Conservation (phyloP, 2,888 invertebrate genomes). For the Salpingus planirostris region DNA sequence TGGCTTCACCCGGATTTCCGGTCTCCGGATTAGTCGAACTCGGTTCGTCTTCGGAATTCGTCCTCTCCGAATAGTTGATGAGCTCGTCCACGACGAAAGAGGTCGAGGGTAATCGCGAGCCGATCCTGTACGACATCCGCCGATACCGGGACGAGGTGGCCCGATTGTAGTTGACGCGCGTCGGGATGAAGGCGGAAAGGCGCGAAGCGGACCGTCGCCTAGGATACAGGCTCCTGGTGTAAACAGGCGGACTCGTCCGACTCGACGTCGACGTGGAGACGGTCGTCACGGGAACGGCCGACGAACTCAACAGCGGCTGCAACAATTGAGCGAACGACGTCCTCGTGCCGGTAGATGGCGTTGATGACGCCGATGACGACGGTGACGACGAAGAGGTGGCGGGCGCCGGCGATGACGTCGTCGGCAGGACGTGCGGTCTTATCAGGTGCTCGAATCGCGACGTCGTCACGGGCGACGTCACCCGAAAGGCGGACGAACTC, state of each 20-base stretch:
- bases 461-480: background rate
- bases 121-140: background rate
- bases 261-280: too few species aligned
- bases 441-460: too few species aligned
- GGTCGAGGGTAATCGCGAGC: slow-evolving; percentile 1
- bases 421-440: too few species aligned
- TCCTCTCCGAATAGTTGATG: slow-evolving; percentile 37
- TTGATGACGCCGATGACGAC: too few species aligned
- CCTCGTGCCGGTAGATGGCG: too few species aligned
- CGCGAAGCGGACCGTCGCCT: slow-evolving; percentile 30
- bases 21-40: too few species aligned
- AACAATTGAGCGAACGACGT: too few species aligned
- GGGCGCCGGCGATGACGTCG: too few species aligned
- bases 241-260: slow-evolving; percentile 18
- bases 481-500: background rate
- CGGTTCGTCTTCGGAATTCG: slow-evolving; percentile 32
- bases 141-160: slow-evolving; percentile 14
- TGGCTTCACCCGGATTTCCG: slow-evolving; percentile 3
- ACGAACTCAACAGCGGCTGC: too few species aligned
- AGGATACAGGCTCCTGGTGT: slow-evolving; percentile 11
- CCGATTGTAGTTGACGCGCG: slow-evolving; percentile 28
- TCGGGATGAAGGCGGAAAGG: slow-evolving; percentile 35
- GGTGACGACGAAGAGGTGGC: too few species aligned
- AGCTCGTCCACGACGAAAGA: slow-evolving; percentile 33
- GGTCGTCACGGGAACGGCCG: too few species aligned